phyloP scores from a whole-genome alignment of 2,888 invertebrate genomes.

The Incurvaria masculella region DNA sequence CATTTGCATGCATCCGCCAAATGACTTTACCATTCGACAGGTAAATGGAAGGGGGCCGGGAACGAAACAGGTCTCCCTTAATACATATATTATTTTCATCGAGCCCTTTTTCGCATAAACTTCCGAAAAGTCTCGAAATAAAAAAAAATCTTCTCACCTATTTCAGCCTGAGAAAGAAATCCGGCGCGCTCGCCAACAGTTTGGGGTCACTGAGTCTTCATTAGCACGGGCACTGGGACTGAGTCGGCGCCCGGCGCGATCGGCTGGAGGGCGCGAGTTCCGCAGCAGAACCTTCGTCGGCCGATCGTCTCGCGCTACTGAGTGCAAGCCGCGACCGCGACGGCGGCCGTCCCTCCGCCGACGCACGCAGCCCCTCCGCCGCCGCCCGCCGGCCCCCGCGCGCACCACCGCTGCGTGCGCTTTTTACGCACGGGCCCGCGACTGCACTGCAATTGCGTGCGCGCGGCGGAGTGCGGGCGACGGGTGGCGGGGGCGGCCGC shows the following conservation, averaged over 20 bases:
- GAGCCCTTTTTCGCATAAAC: too few species aligned
- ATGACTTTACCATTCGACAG: conserved; percentile 55
- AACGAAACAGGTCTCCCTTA: conserved; percentile 22
- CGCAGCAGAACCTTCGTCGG: not conserved
- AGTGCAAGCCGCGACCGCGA: not conserved
- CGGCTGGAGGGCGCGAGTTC: not conserved
- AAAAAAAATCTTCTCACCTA: not conserved
- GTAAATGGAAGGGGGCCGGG: conserved; percentile 49
- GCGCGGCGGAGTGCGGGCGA: conserved; percentile 26
- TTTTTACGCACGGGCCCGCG: conserved; percentile 48
- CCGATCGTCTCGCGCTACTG: not conserved
- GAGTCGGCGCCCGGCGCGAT: not conserved
- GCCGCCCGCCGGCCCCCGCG: conserved; percentile 28
- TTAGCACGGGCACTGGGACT: not conserved
- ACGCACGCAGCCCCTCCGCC: conserved; percentile 27
- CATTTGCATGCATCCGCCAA: conserved; percentile 25
- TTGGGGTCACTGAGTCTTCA: not conserved
- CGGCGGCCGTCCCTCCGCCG: not conserved
- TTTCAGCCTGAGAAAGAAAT: not conserved
- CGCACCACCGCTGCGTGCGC: conserved; percentile 45
- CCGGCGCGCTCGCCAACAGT: not conserved
- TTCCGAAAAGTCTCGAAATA: too few species aligned
- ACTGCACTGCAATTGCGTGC: conserved; percentile 52
- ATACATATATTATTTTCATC: not conserved
- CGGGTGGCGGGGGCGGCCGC: conserved; percentile 28